These are phyloP conservation scores for Actinostola sp. DNA, from an alignment of 92 coral and sea anemone species.

Conservation along the genomic window DNA sequence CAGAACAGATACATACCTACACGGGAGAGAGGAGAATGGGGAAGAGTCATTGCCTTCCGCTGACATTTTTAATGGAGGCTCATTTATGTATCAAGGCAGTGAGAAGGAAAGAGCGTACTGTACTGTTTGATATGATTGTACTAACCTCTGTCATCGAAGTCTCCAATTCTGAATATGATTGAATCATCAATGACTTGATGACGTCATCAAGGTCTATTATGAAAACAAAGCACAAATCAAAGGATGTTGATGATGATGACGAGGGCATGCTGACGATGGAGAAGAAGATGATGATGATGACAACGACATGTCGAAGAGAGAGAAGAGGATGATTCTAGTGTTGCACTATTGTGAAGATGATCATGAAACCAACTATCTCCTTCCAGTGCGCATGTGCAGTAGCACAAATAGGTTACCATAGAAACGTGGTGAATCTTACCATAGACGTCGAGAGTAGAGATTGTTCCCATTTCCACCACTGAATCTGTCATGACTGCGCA, in stretches of 20 bases:
- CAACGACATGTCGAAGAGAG: too few species aligned
- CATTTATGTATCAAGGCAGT: too few species aligned
- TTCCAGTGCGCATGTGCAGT: too few species aligned
- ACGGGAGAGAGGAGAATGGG: neutral
- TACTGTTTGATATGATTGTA: too few species aligned
- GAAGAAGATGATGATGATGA: neutral
- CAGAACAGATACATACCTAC: neutral
- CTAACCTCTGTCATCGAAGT: slow-evolving; percentile 83
- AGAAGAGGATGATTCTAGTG: neutral
- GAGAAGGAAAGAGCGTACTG: too few species aligned
- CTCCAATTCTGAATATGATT: slow-evolving; percentile 93
- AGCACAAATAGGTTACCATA: neutral
- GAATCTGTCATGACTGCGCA: slow-evolving; percentile 83
- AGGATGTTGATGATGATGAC: neutral
- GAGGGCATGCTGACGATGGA: neutral
- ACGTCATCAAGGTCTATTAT: slow-evolving; percentile 87
- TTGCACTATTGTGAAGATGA: neutral
- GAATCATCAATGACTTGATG: slow-evolving; percentile 82
- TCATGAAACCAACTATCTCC: too few species aligned
- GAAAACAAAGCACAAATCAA: neutral
- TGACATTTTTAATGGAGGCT: too few species aligned
- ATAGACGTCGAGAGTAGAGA: slow-evolving; percentile 82
- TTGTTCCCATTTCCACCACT: slow-evolving; percentile 84
- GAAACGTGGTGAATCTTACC: slow-evolving; percentile 46
- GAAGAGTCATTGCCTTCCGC: too few species aligned